Evolutionary conservation across 2,797 vertebrate species (phyloP).

Genomic region (Channa striata): DNA sequence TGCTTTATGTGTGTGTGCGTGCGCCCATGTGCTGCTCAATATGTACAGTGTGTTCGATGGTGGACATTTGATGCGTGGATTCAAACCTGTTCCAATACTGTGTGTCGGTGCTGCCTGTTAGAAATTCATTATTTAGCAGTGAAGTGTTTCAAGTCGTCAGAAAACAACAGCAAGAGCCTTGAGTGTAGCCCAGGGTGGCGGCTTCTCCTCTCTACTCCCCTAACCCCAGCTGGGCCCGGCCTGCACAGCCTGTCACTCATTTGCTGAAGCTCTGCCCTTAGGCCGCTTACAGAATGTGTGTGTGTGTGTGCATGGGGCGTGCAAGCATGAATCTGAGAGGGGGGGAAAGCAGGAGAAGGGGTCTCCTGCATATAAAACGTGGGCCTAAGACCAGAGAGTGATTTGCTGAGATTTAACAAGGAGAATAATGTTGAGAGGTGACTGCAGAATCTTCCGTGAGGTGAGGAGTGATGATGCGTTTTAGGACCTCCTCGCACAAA

Average conservation of each 20-base stretch:
- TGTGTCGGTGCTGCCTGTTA: conserved; percentile 72
- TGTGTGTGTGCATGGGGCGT: conserved; percentile 33
- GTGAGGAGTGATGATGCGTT: neutral
- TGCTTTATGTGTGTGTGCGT: conserved; percentile 26
- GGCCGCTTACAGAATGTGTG: conserved; percentile 59
- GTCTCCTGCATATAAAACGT: conserved; percentile 68
- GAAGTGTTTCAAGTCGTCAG: conserved; percentile 87
- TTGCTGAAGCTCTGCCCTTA: conserved; percentile 78
- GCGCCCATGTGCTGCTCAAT: conserved; percentile 38
- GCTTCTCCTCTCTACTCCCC: conserved; percentile 78
- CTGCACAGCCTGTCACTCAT: conserved; percentile 87
- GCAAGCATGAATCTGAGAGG: conserved; percentile 35
- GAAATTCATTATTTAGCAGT: conserved; percentile 88
- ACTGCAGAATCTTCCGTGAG: neutral
- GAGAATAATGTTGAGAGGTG: conserved; percentile 38
- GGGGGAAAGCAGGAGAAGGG: neutral
- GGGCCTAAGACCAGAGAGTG: conserved; percentile 54
- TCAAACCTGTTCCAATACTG: conserved; percentile 76
- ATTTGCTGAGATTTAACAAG: conserved; percentile 56
- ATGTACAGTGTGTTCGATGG: conserved; percentile 52
- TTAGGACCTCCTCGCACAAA: neutral
- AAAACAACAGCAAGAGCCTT: conserved; percentile 84
- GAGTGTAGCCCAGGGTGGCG: conserved; percentile 83
- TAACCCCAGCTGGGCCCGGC: conserved; percentile 82
- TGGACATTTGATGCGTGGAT: conserved; percentile 75